These are phyloP conservation scores for Hippocampus abdominalis DNA, from an alignment of 2,113 vertebrate species.

Conservation along the genomic window DNA sequence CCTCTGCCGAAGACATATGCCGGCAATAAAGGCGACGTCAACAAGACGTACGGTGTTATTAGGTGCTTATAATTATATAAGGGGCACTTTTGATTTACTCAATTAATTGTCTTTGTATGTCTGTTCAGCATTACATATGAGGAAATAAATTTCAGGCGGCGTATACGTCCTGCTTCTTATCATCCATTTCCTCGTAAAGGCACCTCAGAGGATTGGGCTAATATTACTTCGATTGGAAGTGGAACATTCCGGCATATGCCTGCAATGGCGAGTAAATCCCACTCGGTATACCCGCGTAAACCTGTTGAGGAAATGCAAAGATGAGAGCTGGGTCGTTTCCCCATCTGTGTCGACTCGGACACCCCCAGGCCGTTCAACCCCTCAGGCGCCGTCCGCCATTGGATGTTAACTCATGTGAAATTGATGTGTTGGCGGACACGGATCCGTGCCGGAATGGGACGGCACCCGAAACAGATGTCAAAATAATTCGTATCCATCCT, in stretches of 20 bases:
- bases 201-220: constrained; percentile 31
- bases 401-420: constrained; percentile 60
- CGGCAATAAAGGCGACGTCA: constrained; percentile 65
- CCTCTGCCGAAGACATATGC: constrained; percentile 47
- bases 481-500: constrained; percentile 33
- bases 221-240: constrained; percentile 31
- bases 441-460: constrained; percentile 62
- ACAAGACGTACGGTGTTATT: constrained; percentile 67
- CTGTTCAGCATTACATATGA: constrained; percentile 43
- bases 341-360: constrained; percentile 23
- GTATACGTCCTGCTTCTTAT: constrained; percentile 21
- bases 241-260: constrained; percentile 10
- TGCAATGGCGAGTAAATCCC: constrained; percentile 17
- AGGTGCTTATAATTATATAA: constrained; percentile 73
- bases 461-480: constrained; percentile 63
- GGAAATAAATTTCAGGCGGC: constrained; percentile 33
- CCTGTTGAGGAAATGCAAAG: constrained; percentile 17
- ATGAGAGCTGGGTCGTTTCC: constrained; percentile 8
- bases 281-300: constrained; percentile 25
- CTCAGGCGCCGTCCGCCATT: constrained; percentile 49
- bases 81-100: constrained; percentile 68
- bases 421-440: constrained; percentile 58
- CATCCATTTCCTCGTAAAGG: constrained; percentile 23
- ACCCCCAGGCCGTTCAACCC: constrained; percentile 30
- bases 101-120: constrained; percentile 55